Evolutionary conservation across 2,797 vertebrate species (phyloP), one percentile per base, ranked within the genome.

Genomic region (Sylvia borin): DNA sequence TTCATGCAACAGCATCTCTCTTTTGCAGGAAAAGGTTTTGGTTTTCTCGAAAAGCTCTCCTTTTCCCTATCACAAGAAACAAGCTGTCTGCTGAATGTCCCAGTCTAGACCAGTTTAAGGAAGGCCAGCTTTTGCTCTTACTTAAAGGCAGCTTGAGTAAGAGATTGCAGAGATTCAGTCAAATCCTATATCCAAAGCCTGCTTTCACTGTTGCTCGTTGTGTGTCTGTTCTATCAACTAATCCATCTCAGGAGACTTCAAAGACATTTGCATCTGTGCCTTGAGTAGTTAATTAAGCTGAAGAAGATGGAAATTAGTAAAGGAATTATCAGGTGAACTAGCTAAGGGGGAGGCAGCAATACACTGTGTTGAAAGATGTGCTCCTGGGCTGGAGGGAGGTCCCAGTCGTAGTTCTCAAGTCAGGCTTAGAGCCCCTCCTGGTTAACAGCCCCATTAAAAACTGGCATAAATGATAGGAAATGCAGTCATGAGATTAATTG

Each of bases 281-380:
- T 90, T 64, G 55, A 92, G 72, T 80, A 73, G 74, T 93, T 93
- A 88, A 73, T 94, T 89, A 95, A 94, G 68, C 42, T 88, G 67
- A 82, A 85, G 71, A 76, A 92, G 75, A 45, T 73, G 57, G 43
- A 93, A 89, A 89, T 73, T 73, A 85, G 48, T 67, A n/a, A 70
- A 85, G 65, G 48, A 91, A 82, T 82, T 96, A 78, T n/a, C 43
- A 85, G 42, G 53, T 84, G 74, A 88, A 25, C 50, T 70, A 75
- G 55, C 58, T 42, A 13, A 81, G 40, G 47, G 53, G n/a, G 26
- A 67, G 38, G 31, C 5, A 79, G 84, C 66, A 84, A 58, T 62
- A 45, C 10, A 2, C 1, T 47, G 25, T 86, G n/a, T 32, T 92
- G 79, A 82, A 92, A 84, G 80, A 92, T 84, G 62, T 50, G 66